Evolutionary conservation across 2,797 vertebrate genomes (phyloP).

Genomic region (Aldrovandia affinis): DNA sequence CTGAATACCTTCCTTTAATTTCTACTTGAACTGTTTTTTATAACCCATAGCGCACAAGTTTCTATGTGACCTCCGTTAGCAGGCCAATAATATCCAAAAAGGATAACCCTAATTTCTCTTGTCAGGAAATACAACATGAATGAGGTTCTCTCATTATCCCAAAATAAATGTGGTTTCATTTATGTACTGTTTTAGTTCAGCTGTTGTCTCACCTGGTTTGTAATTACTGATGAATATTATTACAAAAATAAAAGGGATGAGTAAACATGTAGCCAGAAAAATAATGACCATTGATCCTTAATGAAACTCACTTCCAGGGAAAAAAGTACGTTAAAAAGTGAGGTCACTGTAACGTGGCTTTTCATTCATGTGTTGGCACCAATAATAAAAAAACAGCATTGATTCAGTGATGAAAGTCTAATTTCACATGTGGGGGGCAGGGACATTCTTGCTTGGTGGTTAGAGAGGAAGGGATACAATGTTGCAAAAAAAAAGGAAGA

Average conservation of each 20-base stretch:
- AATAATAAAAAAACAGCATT: background rate
- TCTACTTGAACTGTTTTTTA: background rate
- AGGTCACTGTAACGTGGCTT: background rate
- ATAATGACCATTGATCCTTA: background rate
- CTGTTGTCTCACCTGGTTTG: background rate
- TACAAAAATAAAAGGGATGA: background rate
- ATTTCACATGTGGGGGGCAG: background rate
- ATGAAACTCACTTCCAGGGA: background rate
- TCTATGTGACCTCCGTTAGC: constrained; percentile 8
- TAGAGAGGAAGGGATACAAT: background rate
- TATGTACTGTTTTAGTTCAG: background rate
- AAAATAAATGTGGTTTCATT: constrained; percentile 12
- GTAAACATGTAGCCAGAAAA: background rate
- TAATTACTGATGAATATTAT: constrained; percentile 1
- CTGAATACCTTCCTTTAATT: background rate
- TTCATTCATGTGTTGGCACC: background rate
- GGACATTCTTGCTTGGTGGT: background rate
- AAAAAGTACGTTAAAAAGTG: too few relatives aligned
- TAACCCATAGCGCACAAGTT: background rate
- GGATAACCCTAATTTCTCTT: background rate
- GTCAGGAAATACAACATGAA: background rate
- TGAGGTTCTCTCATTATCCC: background rate
- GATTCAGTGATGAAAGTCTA: background rate
- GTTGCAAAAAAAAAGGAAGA: background rate
- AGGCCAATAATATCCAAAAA: background rate